phyloP scores from a whole-genome alignment of 2,888 invertebrate species.

The Melieria crassipennis region DNA sequence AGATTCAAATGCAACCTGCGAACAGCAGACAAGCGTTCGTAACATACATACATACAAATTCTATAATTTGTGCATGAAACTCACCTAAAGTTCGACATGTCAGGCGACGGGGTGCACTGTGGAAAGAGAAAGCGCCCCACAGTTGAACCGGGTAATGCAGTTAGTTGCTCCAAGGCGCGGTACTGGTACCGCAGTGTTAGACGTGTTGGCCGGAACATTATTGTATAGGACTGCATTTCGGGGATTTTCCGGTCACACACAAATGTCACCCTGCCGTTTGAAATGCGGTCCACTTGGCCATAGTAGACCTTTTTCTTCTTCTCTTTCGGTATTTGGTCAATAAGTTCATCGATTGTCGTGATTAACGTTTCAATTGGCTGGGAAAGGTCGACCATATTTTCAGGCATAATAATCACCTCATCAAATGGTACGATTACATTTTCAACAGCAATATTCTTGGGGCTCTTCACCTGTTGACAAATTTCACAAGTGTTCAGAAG shows the following conservation, averaged over 20 bases:
- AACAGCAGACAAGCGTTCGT: slow-evolving; percentile 20
- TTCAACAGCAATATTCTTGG: slow-evolving; percentile 15
- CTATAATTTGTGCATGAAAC: no score
- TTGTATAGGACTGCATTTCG: slow-evolving; percentile 41
- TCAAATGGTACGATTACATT: slow-evolving; percentile 24
- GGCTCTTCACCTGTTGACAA: neutral
- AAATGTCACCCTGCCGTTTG: slow-evolving; percentile 49
- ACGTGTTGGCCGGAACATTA: slow-evolving; percentile 54
- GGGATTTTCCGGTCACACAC: slow-evolving; percentile 48
- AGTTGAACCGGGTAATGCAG: no score
- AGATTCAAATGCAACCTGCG: slow-evolving; percentile 32
- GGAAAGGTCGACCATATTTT: neutral
- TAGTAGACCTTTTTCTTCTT: slow-evolving; percentile 1
- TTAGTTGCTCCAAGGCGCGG: slow-evolving; percentile 51
- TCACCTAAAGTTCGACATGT: no score
- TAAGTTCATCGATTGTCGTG: slow-evolving; percentile 12
- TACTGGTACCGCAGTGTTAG: slow-evolving; percentile 56
- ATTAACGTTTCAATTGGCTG: slow-evolving; percentile 5
- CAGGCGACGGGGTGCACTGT: no score
- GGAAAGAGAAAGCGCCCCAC: no score
- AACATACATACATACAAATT: slow-evolving; percentile 4
- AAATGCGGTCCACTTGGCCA: slow-evolving; percentile 18
- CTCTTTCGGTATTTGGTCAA: neutral
- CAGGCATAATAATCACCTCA: slow-evolving; percentile 23
- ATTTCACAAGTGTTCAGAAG: no score